Evolutionary conservation across 2,113 vertebrate genomes (phyloP).

Genomic region (Pachycephala philippinensis): DNA sequence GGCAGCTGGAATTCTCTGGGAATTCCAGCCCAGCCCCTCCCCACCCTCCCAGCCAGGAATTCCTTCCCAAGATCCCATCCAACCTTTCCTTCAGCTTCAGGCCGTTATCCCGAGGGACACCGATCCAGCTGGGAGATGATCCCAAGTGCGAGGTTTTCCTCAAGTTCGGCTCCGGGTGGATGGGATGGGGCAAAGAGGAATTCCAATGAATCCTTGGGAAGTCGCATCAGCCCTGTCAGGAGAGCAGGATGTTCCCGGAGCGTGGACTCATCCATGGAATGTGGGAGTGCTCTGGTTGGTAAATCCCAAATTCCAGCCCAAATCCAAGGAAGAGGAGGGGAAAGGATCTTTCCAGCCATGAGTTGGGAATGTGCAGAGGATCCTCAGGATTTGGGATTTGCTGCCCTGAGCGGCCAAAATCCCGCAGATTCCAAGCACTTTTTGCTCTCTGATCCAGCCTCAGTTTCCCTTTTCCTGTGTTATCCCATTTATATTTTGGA

Average conservation of each 20-base stretch:
- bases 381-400: too few relatives aligned
- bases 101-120: rapidly evolving
- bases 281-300: too few relatives aligned
- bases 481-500: too few relatives aligned
- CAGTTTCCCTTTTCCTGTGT: too few relatives aligned
- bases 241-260: rapidly evolving
- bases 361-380: too few relatives aligned
- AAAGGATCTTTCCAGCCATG: too few relatives aligned
- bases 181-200: not conserved
- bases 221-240: too few relatives aligned
- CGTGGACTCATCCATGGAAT: not conserved
- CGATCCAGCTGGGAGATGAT: not conserved
- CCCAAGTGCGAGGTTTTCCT: not conserved
- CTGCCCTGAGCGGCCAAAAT: too few relatives aligned
- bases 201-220: not conserved
- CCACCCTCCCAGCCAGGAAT: not conserved
- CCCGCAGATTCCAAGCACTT: too few relatives aligned
- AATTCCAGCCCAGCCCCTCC: not conserved
- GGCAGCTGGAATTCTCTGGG: not conserved
- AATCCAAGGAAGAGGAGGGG: too few relatives aligned
- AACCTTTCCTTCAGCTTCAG: not conserved
- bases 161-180: rapidly evolving
- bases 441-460: too few relatives aligned
- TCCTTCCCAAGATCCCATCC: not conserved
- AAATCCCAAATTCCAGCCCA: too few relatives aligned